Evolutionary conservation across 2,797 vertebrate species (phyloP).

Genomic region (Ctenopoma multispine): DNA sequence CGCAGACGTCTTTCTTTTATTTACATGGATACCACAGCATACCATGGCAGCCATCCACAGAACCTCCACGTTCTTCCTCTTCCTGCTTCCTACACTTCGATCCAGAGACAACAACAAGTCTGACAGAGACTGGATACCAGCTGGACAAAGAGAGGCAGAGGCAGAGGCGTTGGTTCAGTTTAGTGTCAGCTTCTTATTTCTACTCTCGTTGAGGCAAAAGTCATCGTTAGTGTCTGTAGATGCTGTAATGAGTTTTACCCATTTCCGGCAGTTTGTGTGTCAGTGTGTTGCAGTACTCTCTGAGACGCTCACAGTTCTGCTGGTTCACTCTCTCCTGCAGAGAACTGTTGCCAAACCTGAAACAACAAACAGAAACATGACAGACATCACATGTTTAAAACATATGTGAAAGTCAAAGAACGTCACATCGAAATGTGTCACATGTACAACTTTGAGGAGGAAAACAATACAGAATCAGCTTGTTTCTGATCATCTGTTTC

Average conservation of each 20-base stretch:
- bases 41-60: constrained; percentile 93
- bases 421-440: no score
- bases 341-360: constrained; percentile 71
- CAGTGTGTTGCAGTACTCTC: constrained; percentile 87
- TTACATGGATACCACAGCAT: constrained; percentile 50
- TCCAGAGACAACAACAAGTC: constrained; percentile 90
- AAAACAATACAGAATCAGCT: no score
- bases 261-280: constrained; percentile 79
- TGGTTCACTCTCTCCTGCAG: constrained; percentile 92
- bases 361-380: not conserved
- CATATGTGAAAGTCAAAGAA: no score
- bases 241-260: constrained; percentile 25
- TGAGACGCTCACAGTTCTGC: constrained; percentile 90
- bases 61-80: constrained; percentile 95
- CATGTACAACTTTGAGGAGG: no score
- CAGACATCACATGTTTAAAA: no score
- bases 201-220: no score
- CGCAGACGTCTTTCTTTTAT: no score
- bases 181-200: no score
- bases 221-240: no score
- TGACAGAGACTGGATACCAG: constrained; percentile 87
- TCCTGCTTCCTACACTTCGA: constrained; percentile 88
- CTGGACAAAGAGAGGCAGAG: constrained; percentile 35
- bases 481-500: no score
- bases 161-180: no score